These are phyloP conservation scores for Perca flavescens DNA, from an alignment of 2,113 vertebrate species.

Conservation along the genomic window DNA sequence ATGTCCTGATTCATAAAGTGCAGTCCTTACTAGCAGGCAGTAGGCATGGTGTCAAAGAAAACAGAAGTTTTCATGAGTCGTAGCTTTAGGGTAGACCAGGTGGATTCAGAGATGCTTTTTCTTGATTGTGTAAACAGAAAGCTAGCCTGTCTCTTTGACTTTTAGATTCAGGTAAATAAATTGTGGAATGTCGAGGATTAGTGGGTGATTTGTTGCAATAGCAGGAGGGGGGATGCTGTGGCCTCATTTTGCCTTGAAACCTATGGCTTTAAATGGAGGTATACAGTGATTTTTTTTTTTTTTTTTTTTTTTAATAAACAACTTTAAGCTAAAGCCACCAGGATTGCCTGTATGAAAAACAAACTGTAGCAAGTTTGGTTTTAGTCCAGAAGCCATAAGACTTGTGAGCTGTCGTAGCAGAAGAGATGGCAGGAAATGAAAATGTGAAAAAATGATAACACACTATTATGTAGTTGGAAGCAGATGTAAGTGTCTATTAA, in stretches of 20 bases:
- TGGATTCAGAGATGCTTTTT: conserved; percentile 10
- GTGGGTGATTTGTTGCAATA: conserved; percentile 18
- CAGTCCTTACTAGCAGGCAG: background rate
- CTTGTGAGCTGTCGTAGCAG: background rate
- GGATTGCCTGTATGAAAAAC: background rate
- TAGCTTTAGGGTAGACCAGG: background rate
- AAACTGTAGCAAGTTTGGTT: background rate
- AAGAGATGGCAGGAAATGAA: background rate
- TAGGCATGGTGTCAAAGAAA: conserved; percentile 39
- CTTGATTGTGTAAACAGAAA: conserved; percentile 37
- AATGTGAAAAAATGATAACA: too few species aligned
- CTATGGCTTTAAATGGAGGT: background rate
- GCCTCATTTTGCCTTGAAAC: background rate
- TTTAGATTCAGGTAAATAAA: conserved; percentile 29
- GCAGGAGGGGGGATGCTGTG: background rate
- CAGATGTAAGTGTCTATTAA: background rate
- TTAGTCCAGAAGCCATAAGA: background rate
- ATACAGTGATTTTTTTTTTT: background rate
- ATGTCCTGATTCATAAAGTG: conserved; percentile 34
- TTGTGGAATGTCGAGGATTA: conserved; percentile 10
- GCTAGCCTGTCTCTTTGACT: background rate
- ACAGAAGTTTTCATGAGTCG: background rate
- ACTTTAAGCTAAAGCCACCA: background rate
- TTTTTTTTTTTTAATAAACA: background rate
- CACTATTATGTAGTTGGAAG: background rate